Evolutionary conservation across 2,113 vertebrate genomes (phyloP).

Genomic region (Rhinolophus ferrumequinum): DNA sequence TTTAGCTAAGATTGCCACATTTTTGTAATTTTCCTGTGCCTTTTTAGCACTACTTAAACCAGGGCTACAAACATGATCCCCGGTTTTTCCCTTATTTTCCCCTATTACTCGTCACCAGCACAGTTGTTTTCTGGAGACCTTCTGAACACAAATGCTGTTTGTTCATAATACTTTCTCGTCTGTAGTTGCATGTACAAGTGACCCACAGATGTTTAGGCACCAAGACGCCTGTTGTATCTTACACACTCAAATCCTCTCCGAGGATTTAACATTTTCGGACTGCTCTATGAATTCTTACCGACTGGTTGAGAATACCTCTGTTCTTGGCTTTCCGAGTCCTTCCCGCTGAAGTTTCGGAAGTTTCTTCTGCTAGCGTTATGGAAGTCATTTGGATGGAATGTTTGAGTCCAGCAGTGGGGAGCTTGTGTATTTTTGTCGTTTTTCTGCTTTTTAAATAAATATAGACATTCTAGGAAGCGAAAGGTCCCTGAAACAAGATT

Average conservation of each 20-base stretch:
- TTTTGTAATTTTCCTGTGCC: background rate
- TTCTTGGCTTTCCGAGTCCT: background rate
- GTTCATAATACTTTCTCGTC: background rate
- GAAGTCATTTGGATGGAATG: background rate
- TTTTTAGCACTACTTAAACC: background rate
- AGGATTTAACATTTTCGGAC: background rate
- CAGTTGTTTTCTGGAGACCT: background rate
- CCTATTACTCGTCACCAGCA: background rate
- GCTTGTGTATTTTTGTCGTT: background rate
- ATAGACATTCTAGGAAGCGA: background rate
- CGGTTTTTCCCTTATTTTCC: background rate
- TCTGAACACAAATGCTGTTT: background rate
- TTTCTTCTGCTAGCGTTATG: background rate
- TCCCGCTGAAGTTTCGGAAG: background rate
- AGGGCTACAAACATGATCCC: background rate
- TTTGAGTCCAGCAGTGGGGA: background rate
- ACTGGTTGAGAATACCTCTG: background rate
- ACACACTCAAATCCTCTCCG: background rate
- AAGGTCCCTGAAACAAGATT: background rate
- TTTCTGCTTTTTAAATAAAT: background rate
- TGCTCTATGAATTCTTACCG: background rate
- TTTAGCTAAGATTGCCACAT: background rate
- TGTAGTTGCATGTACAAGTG: background rate
- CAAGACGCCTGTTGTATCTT: background rate
- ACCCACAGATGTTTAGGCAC: background rate